Evolutionary conservation across 2,797 vertebrate species (phyloP).

Genomic region (Eulemur coronatus): DNA sequence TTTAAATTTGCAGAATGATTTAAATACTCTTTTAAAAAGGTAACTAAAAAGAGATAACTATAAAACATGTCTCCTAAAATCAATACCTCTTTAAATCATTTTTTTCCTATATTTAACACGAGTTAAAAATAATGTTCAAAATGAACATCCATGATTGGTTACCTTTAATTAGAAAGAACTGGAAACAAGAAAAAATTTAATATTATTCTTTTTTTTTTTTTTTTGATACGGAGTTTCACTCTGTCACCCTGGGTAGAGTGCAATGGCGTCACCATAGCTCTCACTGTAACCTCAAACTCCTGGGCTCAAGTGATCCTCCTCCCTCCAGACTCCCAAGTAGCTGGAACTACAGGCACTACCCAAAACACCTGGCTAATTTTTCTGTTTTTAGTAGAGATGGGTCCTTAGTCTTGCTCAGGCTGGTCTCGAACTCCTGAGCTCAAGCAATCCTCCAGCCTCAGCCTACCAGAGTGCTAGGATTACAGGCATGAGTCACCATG

Average conservation of each 20-base stretch:
- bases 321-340: not conserved
- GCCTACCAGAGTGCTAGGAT: not conserved
- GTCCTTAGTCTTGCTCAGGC: too few species aligned
- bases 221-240: not conserved
- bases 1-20: constrained; percentile 47
- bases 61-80: constrained; percentile 49
- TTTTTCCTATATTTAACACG: constrained; percentile 44
- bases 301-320: not conserved
- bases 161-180: constrained; percentile 34
- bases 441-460: not conserved
- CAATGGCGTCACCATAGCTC: not conserved
- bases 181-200: not conserved
- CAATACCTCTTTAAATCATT: constrained; percentile 24
- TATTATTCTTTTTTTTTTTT: not conserved
- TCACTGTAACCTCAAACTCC: not conserved
- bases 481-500: not conserved
- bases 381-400: not conserved
- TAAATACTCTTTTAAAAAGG: constrained; percentile 50
- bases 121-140: constrained; percentile 38
- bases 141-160: not conserved
- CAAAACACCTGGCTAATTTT: not conserved
- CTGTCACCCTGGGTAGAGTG: not conserved
- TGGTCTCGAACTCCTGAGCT: not conserved
- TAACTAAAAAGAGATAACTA: constrained; percentile 49
- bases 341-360: not conserved